These are phyloP conservation scores for Automeris io DNA, from an alignment of 2,888 invertebrate species.

Conservation along the genomic window DNA sequence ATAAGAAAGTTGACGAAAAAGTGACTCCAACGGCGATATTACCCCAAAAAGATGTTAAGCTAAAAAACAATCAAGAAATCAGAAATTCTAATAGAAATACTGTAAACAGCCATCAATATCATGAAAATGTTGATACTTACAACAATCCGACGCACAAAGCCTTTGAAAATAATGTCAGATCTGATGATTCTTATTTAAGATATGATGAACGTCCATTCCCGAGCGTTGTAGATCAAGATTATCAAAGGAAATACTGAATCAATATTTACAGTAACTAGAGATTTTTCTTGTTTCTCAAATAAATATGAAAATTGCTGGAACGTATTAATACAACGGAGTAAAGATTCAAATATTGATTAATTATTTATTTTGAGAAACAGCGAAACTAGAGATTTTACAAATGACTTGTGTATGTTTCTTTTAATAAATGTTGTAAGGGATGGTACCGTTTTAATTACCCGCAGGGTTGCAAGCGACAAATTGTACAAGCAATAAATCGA, in stretches of 20 bases:
- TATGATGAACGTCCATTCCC: conserved; percentile 65
- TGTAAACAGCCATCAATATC: conserved; percentile 69
- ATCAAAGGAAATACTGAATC: conserved; percentile 60
- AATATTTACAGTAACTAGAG: conserved; percentile 7
- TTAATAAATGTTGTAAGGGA: conserved; percentile 68
- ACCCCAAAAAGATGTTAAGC: conserved; percentile 60
- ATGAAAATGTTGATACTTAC: conserved; percentile 46
- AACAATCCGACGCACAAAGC: conserved; percentile 54
- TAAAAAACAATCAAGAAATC: conserved; percentile 25
- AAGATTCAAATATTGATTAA: conserved; percentile 17
- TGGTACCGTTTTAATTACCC: conserved; percentile 53
- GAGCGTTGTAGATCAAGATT: conserved; percentile 58
- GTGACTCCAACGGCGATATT: conserved; percentile 64
- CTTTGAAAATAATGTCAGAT: conserved; percentile 50
- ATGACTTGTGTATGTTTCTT: conserved; percentile 47
- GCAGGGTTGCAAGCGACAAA: conserved; percentile 60
- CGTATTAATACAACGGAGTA: conserved; percentile 9
- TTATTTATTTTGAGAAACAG: conserved; percentile 35
- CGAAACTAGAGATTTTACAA: conserved; percentile 30
- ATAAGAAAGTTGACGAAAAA: conserved; percentile 63
- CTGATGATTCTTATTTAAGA: conserved; percentile 56
- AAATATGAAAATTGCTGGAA: conserved; percentile 30
- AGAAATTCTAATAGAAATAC: conserved; percentile 29
- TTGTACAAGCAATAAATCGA: conserved; percentile 74
- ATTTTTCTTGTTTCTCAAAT: conserved; percentile 34